Base-by-base conservation (phyloP, 1,140 invertebrate genomes). In the Ips nitidus region DNA sequence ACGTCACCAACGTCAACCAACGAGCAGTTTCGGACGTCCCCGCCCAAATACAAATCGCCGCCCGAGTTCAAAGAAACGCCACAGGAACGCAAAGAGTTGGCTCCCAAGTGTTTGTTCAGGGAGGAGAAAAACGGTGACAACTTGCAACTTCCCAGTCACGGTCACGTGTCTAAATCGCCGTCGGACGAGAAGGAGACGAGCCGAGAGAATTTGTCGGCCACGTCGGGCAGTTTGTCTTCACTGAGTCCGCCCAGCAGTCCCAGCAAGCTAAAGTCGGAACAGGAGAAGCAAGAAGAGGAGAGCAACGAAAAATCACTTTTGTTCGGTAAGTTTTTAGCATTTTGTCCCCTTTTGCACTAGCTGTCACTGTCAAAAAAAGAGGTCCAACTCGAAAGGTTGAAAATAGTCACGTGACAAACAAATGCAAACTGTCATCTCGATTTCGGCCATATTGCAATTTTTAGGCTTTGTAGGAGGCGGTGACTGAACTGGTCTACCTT, bases 271-370 rank as follows among this genome's bases (percentile, higher is more conserved):
- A 81, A 82, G 63, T 83, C 82, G 0, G 83, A 84, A 71, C 81
- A 84, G 59, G 84, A 85, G 66, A 84, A 85, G 69, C 83, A 84
- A 73, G 84, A 84, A 70, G 79, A 83, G 41, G 84, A 84, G 72
- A 79, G 79, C 59, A 84, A 83, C 41, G 83, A 84, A 75, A 85
- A 85, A 73, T 82, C 80, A 56, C 76, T 77, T 72, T 6, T 55
- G 3, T 50, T 78, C 81, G 79, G 82, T 82, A 68, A 82, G 80
- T 79, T 53, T 4, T 2, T 38, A 36, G 40, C 4, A 43, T 60
- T 41, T 41, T 42, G 5, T 41, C n/a, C 38, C 22, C n/a, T 3
- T 5, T 59, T 40, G 47, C 37, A 38, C 37, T n/a, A 56, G 53
- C 53, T 37, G 53, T 56, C 8, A 56, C 8, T 56, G 37, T 56